Evolutionary conservation across 2,113 vertebrate genomes (phyloP), one percentile per base, ranked within the genome.

Genomic region (Ahaetulla prasina): DNA sequence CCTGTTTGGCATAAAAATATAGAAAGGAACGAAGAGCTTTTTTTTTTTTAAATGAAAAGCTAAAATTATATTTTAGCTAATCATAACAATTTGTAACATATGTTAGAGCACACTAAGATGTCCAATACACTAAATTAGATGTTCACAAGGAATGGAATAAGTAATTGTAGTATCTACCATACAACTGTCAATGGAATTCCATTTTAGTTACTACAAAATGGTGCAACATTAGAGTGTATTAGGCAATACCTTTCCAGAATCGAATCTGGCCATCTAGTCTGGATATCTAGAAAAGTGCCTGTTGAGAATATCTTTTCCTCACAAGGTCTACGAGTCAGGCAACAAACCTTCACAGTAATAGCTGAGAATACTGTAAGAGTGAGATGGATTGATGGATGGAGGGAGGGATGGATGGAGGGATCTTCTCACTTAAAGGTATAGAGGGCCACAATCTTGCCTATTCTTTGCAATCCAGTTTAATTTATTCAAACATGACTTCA

Each of bases 1-100:
- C 99, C 99, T 99, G 94, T 85, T 89, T 57, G 68, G 74, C 45
- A 68, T 50, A 47, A 49, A 53, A 10, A 20, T 57, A 87, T 16
- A 53, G 92, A 93, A 93, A 85, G 27, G 27, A 94, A 95, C 91
- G 95, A 45, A 90, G 93, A 55, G 93, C 35, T 12, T 68, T 68
- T 80, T 74, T 74, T 80, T 80, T 39, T 18, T 47, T 47, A 47
- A 80, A 80, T 39, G 1, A 89, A 94, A 43, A 94, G 7, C 18
- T 89, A 92, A 49, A 93, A 95, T 16, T 86, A 54, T 4, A 23
- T 84, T 35, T 90, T 87, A 74, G 43, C 18, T 22, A 90, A 39
- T 9, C n/a, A 52, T 74, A 52, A 25, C 50, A 3, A 43, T 35
- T 74, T 4, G 12, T 11, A 3, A 50, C 18, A 7, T 47, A 90